Conservation (phyloP, 1,140 invertebrate species). For the Ptiloglossa arizonensis region DNA sequence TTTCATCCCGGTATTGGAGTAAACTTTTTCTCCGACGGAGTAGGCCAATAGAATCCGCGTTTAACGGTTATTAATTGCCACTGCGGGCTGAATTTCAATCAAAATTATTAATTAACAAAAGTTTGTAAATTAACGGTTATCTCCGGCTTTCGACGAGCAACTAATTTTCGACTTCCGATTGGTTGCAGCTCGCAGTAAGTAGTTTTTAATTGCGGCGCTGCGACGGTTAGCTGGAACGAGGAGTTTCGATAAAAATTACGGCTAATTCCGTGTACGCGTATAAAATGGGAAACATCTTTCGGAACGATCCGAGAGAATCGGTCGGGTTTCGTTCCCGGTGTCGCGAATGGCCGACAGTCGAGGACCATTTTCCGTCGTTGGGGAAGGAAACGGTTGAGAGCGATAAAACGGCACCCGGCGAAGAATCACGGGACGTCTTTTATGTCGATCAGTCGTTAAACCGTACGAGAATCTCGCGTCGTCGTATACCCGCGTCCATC, state of each 20-base stretch:
- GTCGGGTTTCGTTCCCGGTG: constrained; percentile 9
- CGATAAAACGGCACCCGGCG: constrained; percentile 30
- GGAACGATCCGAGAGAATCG: constrained; percentile 12
- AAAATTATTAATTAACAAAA: constrained; percentile 21
- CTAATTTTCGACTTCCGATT: not conserved
- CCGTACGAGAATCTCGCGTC: constrained; percentile 4
- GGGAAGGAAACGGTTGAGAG: constrained; percentile 11
- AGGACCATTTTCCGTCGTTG: constrained; percentile 5
- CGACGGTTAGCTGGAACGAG: not conserved
- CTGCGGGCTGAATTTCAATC: not conserved
- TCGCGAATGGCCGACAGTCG: not conserved
- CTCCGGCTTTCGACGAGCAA: not conserved
- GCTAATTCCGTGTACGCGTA: too few species aligned
- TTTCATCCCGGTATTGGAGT: too few species aligned
- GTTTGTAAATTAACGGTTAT: constrained; percentile 22
- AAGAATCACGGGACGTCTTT: constrained; percentile 48
- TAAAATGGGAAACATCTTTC: not conserved
- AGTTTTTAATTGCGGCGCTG: constrained; percentile 24
- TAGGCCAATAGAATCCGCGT: not conserved
- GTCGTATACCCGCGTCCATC: constrained; percentile 17
- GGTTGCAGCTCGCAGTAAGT: not conserved
- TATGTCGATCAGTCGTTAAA: constrained; percentile 60
- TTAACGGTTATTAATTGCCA: not conserved
- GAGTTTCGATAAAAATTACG: too few species aligned
- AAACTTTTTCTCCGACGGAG: too few species aligned